Evolutionary conservation across 2,888 invertebrate genomes (phyloP), one percentile per base, ranked within the genome.

Genomic region (Deilephila porcellus): DNA sequence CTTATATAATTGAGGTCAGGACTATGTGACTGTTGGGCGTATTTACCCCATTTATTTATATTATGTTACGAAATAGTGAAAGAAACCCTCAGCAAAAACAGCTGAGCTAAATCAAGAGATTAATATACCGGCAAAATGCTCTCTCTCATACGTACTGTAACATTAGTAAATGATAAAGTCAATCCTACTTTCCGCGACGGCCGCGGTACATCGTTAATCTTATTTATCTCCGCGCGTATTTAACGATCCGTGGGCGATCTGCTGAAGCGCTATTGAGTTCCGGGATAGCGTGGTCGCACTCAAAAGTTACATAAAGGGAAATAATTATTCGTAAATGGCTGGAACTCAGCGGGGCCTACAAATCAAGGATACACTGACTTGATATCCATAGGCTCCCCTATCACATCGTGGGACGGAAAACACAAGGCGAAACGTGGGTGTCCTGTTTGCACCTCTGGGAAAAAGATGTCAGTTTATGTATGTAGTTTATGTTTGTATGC

Each of bases 181-280:
- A 78, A 80, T 81, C 76, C 73, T 76, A 76, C 77, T 77, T 75
- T 74, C 77, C 79, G 72, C 74, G 11, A 59, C 60, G 45, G 19
- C 25, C 53, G 19, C 11, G 45, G 73, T 77, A 76, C 77, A 76
- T 77, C 79, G 79, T 82, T 81, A 78, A 80, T 83, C 80, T 83
- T 78, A 77, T 81, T 83, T 83, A 83, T 80, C 77, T 79, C 76
- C 73, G 74, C 74, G 79, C 76, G 76, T 76, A 74, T 77, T 77
- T 76, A 79, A 80, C 74, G 77, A 79, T 76, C 74, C 74, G 71
- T 62, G 53, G 20, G 62, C 37, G 20, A 73, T 62, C 53, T 70
- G 37, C 63, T 37, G 25, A 45, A 63, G 25, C 45, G 25, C 20
- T 73, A 56, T 67, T 56, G 7, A 45, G 56, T 52, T 37, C 29